Evolutionary conservation across 2,888 invertebrate species (phyloP).

Genomic region (Drosophila diplacantha): DNA sequence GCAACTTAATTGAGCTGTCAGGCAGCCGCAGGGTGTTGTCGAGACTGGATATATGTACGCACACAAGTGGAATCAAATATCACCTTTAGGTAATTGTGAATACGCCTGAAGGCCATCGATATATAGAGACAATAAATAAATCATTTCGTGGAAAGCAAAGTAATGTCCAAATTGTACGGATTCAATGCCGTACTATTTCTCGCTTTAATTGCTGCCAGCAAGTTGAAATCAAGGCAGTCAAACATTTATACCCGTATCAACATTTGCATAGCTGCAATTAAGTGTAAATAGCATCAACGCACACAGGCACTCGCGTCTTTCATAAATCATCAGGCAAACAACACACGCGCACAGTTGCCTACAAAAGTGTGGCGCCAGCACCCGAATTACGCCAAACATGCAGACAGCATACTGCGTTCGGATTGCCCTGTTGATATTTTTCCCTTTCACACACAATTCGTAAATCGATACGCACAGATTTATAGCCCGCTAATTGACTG

Average conservation of each 20-base stretch:
- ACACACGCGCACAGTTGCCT: background rate
- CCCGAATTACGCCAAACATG: constrained; percentile 3
- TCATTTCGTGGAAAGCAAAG: background rate
- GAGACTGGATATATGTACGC: constrained; percentile 1
- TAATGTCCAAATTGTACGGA: background rate
- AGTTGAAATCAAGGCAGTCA: constrained; percentile 12
- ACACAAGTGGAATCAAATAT: constrained; percentile 19
- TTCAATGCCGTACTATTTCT: background rate
- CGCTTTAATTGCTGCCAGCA: background rate
- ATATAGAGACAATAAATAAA: constrained; percentile 1
- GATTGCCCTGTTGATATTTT: constrained; percentile 9
- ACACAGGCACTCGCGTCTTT: constrained; percentile 5
- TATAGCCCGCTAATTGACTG: constrained; percentile 33
- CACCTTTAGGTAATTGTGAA: constrained; percentile 10
- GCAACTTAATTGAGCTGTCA: constrained; percentile 38
- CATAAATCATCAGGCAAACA: constrained; percentile 23
- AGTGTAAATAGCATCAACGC: constrained; percentile 35
- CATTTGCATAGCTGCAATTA: constrained; percentile 16
- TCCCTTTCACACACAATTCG: background rate
- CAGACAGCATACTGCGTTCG: constrained; percentile 16
- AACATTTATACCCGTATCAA: constrained; percentile 2
- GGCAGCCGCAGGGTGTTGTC: constrained; percentile 5
- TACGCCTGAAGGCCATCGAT: constrained; percentile 12
- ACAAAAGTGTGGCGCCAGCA: constrained; percentile 14
- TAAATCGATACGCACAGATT: constrained; percentile 34